A percentile compares a stretch with the other conserved stretches of the same genome.
Conservation (phyloP, 2,888 invertebrate genomes). For the Sturmia bella region DNA sequence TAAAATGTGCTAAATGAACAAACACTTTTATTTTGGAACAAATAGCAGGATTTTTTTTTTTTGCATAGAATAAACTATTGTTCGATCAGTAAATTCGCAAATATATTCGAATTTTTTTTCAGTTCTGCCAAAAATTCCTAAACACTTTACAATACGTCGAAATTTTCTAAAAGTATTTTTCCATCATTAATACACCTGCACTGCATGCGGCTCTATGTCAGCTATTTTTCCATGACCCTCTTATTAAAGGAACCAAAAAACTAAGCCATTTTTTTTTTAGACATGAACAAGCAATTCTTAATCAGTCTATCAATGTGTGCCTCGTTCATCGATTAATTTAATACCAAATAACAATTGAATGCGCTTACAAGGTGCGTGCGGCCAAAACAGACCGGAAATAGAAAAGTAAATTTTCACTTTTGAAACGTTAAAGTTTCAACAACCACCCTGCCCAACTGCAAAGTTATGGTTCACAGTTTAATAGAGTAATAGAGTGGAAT, state of each 20-base stretch:
- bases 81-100: no score
- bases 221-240: not conserved
- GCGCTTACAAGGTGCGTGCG: constrained; percentile 50
- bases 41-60: no score
- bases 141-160: no score
- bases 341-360: constrained; percentile 8
- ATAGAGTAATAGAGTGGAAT: no score
- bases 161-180: no score
- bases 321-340: constrained; percentile 4
- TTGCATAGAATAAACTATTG: no score
- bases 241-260: not conserved
- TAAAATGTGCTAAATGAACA: no score
- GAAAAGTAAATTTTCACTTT: constrained; percentile 56
- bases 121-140: no score
- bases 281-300: constrained; percentile 36
- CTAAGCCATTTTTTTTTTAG: not conserved
- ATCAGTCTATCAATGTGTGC: constrained; percentile 32
- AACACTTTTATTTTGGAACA: no score
- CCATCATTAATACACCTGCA: no score
- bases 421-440: constrained; percentile 24
- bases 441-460: not conserved
- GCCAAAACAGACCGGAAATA: constrained; percentile 49
- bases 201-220: no score
- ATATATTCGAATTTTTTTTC: no score
- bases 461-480: not conserved